These are phyloP conservation scores for Zonotrichia leucophrys DNA, from an alignment of 2,113 vertebrate species.

Conservation along the genomic window DNA sequence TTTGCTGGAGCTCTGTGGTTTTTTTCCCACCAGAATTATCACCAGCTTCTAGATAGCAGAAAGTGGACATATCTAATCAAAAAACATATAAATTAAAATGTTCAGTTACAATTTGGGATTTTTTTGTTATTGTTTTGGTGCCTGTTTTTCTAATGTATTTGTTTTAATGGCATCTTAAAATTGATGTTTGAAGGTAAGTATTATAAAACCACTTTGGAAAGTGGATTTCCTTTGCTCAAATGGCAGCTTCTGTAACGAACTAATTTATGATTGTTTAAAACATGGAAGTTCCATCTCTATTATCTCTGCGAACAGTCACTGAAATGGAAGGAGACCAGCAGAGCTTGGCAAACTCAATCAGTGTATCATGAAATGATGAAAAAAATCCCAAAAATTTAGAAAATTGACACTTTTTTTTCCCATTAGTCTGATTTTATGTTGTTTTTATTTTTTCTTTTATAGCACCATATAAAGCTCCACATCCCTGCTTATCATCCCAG, in stretches of 20 bases:
- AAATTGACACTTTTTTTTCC: neutral
- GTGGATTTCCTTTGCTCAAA: neutral
- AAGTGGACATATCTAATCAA: neutral
- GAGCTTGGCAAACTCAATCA: neutral
- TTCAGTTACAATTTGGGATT: neutral
- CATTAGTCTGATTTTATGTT: neutral
- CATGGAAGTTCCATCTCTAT: neutral
- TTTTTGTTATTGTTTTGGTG: neutral
- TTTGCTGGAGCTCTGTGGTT: neutral
- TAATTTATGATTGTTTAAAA: neutral
- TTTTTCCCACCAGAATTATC: neutral
- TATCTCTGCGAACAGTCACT: neutral
- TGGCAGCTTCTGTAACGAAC: neutral
- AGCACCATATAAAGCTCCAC: neutral
- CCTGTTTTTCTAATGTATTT: neutral
- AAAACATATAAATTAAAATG: neutral
- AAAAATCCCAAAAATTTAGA: neutral
- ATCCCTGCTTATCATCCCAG: neutral
- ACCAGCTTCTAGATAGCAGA: neutral
- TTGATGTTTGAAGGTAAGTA: neutral
- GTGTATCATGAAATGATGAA: neutral
- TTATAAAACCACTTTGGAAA: neutral
- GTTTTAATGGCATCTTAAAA: neutral
- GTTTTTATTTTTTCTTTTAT: neutral
- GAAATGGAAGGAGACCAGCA: neutral